These are phyloP conservation scores for Sarcophaga carnaria DNA, from an alignment of 2,888 invertebrate species.

Conservation along the genomic window DNA sequence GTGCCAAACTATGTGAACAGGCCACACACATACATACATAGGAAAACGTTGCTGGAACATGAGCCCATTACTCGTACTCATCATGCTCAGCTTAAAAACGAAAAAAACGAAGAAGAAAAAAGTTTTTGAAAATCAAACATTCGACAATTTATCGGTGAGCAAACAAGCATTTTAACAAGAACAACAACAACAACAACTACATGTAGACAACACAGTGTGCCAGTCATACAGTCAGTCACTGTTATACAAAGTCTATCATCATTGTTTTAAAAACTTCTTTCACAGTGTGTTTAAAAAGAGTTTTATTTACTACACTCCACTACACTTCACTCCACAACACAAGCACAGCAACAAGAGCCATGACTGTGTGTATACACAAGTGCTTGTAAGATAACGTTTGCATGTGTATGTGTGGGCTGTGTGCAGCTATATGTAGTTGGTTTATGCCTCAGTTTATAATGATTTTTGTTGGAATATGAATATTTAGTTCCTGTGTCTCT, in stretches of 20 bases:
- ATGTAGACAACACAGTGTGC: constrained; percentile 24
- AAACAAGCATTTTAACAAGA: constrained; percentile 53
- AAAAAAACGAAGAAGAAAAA: background rate
- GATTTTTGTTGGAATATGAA: constrained; percentile 41
- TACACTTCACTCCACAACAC: too few species aligned
- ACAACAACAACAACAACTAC: constrained; percentile 23
- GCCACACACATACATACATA: background rate
- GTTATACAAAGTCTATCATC: constrained; percentile 39
- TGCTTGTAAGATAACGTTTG: background rate
- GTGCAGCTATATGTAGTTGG: background rate
- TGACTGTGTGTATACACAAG: background rate
- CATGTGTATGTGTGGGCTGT: background rate
- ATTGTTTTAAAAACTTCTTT: constrained; percentile 22
- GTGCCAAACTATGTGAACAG: constrained; percentile 2
- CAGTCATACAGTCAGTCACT: background rate
- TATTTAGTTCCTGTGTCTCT: background rate
- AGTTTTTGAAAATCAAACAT: constrained; percentile 46
- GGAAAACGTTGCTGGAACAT: background rate
- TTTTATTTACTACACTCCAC: constrained; percentile 46
- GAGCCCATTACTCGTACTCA: background rate
- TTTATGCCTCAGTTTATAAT: constrained; percentile 18
- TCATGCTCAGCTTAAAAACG: background rate
- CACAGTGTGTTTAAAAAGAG: constrained; percentile 40
- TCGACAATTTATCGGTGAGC: constrained; percentile 59
- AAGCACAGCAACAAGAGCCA: too few species aligned